These are phyloP conservation scores for Tiphia femorata DNA, from an alignment of 2,888 invertebrate genomes.

Conservation along the genomic window DNA sequence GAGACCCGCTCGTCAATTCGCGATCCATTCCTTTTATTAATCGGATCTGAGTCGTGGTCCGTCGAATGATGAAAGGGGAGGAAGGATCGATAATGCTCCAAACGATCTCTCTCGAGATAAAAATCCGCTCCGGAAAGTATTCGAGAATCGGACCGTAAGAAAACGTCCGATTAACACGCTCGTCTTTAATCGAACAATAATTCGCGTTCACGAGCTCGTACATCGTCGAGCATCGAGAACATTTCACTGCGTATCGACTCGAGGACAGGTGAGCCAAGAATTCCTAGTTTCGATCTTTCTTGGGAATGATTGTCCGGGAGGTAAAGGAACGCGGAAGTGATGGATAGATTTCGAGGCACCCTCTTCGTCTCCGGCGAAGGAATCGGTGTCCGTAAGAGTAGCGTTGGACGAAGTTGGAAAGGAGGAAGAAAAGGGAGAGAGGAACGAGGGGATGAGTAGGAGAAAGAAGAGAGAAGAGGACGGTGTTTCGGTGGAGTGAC, in stretches of 20 bases:
- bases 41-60: constrained; percentile 51
- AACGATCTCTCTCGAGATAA: background rate
- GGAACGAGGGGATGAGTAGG: constrained; percentile 38
- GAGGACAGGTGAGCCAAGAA: too few relatives aligned
- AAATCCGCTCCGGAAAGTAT: too few relatives aligned
- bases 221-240: too few relatives aligned
- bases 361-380: constrained; percentile 37
- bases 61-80: constrained; percentile 30
- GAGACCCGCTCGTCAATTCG: constrained; percentile 59
- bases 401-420: too few relatives aligned
- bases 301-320: constrained; percentile 39
- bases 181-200: background rate
- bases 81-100: constrained; percentile 22
- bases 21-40: constrained; percentile 64
- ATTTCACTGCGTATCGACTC: too few relatives aligned
- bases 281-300: constrained; percentile 27
- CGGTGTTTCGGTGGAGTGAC: background rate
- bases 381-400: constrained; percentile 45
- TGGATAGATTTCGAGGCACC: constrained; percentile 43
- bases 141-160: too few relatives aligned
- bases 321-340: constrained; percentile 48
- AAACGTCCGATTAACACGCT: too few relatives aligned
- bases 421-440: constrained; percentile 26
- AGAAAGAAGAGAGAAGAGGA: constrained; percentile 22
- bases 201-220: background rate